Percentiles rank a stretch among this genome's conserved stretches.
Evolutionary conservation across 1,140 invertebrate genomes (phyloP).

Genomic region (Drosophila kanapiae): DNA sequence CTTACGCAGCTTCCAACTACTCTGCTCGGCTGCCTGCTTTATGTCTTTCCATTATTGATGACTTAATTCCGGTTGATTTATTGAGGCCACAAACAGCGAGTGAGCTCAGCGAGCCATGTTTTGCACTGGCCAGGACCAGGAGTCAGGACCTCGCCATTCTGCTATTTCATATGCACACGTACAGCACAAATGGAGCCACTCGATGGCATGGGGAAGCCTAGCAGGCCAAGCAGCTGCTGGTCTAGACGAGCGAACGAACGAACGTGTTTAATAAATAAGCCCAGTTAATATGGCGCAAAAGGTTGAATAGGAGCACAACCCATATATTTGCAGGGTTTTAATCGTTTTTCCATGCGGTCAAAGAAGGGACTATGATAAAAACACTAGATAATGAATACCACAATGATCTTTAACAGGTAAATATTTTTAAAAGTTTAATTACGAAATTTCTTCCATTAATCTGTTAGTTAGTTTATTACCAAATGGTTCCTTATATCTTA

Average conservation of each 20-base stretch:
- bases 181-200: constrained; percentile 34
- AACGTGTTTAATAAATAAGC: constrained; percentile 79
- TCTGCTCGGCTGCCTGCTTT: constrained; percentile 65
- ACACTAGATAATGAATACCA: not conserved
- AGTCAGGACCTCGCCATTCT: constrained; percentile 30
- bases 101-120: constrained; percentile 28
- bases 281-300: constrained; percentile 72
- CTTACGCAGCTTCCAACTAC: constrained; percentile 55
- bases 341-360: constrained; percentile 1
- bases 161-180: constrained; percentile 76
- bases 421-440: not conserved
- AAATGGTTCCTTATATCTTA: too few species aligned
- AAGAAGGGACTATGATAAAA: not conserved
- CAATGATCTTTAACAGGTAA: not conserved
- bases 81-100: constrained; percentile 78
- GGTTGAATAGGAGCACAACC: constrained; percentile 36
- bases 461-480: too few species aligned
- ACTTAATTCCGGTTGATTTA: constrained; percentile 81
- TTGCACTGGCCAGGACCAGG: constrained; percentile 27
- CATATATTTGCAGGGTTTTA: constrained; percentile 20
- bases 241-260: not conserved
- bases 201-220: constrained; percentile 5
- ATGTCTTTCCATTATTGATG: constrained; percentile 81
- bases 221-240: constrained; percentile 8
- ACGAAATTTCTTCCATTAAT: too few species aligned